Base-by-base conservation (phyloP, 2,113 vertebrate genomes). In the Tympanuchus pallidicinctus region DNA sequence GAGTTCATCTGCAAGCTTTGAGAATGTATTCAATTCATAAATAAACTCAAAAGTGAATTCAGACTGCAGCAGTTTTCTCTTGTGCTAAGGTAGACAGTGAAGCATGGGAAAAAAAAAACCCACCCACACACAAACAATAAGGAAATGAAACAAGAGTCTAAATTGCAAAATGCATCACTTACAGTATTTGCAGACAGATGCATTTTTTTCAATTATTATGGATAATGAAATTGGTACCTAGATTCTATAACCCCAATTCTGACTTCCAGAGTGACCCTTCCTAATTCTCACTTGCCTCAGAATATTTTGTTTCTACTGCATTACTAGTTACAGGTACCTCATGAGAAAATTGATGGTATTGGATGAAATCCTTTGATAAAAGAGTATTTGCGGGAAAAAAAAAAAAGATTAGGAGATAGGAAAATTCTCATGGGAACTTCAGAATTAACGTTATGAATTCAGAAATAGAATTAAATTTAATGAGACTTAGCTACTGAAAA, bases 391-490 rank as follows among this genome's bases (percentile, higher is more conserved):
- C 40, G 71, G 85, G 28, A 92, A 94, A 67, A 77, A 34, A 92
- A 92, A 94, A 67, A 77, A 92, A 87, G 34, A 89, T 75, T 64
- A 66, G 28, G 60, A 88, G 50, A 88, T 54, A 64, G 42, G 17
- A 70, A 82, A 85, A 94, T 88, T 96, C 94, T 38, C 82, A 71
- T 48, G 56, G 47, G 88, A 95, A 66, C 38, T 56, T 93, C 64
- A 77, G 69, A 88, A 94, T 95, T 94, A 85, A 3, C 54, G 86
- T 73, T 86, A 90, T 74, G 90, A 92, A 94, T 95, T 94, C 72
- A 80, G 85, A 93, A 88, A 82, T 76, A 82, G 59, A 94, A 88
- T 92, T 93, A 88, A 86, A 89, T 88, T 66, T 94, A 95, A 95
- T 94, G 79, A 93, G 82, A 71, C 8, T 70, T 92, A 86, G 85